These are phyloP conservation scores for Tetrao urogallus DNA, from an alignment of 2,113 vertebrate genomes.

Conservation along the genomic window DNA sequence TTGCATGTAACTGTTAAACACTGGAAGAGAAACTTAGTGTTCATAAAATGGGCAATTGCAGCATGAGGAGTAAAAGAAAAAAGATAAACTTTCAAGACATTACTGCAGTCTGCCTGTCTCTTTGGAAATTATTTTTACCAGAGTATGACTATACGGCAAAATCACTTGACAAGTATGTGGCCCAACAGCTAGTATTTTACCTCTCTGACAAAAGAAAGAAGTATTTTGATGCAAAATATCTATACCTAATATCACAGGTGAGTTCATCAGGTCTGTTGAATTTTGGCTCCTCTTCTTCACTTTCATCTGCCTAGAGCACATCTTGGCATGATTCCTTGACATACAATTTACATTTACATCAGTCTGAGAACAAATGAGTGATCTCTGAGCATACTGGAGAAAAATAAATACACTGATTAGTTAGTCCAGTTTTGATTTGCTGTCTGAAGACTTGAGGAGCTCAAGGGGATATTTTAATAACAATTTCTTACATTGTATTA, in stretches of 20 bases:
- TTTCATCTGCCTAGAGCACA: neutral
- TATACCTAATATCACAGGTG: neutral
- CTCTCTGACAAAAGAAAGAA: neutral
- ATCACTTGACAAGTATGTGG: neutral
- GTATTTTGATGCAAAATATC: neutral
- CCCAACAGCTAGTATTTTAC: neutral
- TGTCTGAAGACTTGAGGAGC: neutral
- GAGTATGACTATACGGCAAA: neutral
- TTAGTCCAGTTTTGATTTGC: neutral
- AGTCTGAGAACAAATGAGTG: neutral
- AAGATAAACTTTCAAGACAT: neutral
- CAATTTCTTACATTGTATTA: neutral
- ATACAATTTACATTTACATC: neutral
- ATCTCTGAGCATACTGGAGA: neutral
- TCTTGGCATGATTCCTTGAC: neutral
- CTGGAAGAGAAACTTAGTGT: neutral
- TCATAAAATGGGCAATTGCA: neutral
- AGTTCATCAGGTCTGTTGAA: neutral
- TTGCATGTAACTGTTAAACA: neutral
- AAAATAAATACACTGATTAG: neutral
- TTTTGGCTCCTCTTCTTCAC: neutral
- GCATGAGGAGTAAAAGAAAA: accelerated
- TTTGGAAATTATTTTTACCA: neutral
- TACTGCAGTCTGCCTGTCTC: neutral
- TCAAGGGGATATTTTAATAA: neutral